Percentiles rank a stretch among this genome's conserved stretches.
These are phyloP conservation scores for Acleris emargana DNA, from an alignment of 2,888 invertebrate genomes.

Conservation along the genomic window DNA sequence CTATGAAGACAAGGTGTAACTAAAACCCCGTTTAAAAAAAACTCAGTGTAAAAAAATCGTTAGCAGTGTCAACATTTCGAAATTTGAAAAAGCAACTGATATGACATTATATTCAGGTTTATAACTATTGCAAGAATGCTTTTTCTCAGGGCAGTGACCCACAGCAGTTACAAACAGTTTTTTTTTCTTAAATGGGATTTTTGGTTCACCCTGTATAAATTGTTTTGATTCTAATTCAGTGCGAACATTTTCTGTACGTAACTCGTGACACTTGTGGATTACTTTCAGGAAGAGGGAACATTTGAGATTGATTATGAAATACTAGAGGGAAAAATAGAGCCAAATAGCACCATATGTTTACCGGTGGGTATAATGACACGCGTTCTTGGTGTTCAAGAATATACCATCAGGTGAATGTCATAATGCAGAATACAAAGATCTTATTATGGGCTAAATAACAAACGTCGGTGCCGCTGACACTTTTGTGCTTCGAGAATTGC, in stretches of 20 bases:
- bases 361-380: constrained; percentile 72
- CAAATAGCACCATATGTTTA: constrained; percentile 69
- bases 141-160: too few species aligned
- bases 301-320: constrained; percentile 58
- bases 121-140: neutral
- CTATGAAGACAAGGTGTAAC: too few species aligned
- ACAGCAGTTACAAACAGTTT: too few species aligned
- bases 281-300: constrained; percentile 47
- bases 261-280: neutral
- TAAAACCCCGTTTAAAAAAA: too few species aligned
- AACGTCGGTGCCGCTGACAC: too few species aligned
- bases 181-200: too few species aligned
- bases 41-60: too few species aligned
- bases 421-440: too few species aligned
- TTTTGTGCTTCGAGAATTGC: too few species aligned
- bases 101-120: neutral
- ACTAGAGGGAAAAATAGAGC: constrained; percentile 71
- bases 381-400: constrained; percentile 72
- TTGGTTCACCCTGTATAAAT: too few species aligned
- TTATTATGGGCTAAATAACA: too few species aligned
- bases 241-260: neutral
- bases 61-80: neutral
- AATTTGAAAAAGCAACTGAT: neutral
- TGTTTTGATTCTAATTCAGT: neutral
- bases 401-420: constrained; percentile 57